Evolutionary conservation across 2,888 invertebrate genomes (phyloP).

Genomic region (Diadromus collaris): DNA sequence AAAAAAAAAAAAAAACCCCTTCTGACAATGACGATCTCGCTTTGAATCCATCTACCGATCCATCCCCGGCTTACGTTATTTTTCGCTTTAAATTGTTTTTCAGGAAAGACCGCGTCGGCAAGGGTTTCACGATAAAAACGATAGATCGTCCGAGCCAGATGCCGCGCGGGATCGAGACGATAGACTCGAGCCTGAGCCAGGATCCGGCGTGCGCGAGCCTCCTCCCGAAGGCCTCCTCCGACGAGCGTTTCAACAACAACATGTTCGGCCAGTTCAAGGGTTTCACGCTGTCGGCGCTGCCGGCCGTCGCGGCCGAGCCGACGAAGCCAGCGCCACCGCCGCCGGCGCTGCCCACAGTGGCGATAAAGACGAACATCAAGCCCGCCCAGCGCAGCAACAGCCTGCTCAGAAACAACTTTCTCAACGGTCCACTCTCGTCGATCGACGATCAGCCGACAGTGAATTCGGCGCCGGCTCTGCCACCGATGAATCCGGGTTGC

Average conservation of each 20-base stretch:
- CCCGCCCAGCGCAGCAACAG: constrained; percentile 68
- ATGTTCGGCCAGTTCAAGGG: constrained; percentile 95
- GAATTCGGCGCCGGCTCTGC: constrained; percentile 81
- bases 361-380: constrained; percentile 76
- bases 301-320: constrained; percentile 81
- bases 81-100: constrained; percentile 57
- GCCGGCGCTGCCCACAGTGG: constrained; percentile 81
- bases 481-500: constrained; percentile 84
- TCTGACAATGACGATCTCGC: constrained; percentile 18
- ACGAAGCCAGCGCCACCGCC: constrained; percentile 85
- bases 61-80: constrained; percentile 68
- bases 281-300: constrained; percentile 88
- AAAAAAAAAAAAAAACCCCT: neutral
- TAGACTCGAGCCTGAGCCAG: constrained; percentile 76
- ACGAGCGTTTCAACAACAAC: constrained; percentile 82
- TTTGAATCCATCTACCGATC: constrained; percentile 41
- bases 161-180: constrained; percentile 76
- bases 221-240: constrained; percentile 74
- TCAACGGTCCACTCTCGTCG: constrained; percentile 33
- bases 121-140: constrained; percentile 76
- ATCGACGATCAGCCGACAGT: constrained; percentile 41
- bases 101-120: constrained; percentile 63
- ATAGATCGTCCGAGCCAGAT: constrained; percentile 75
- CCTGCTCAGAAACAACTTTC: constrained; percentile 50
- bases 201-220: constrained; percentile 78